Base-by-base conservation (phyloP, 2,888 invertebrate genomes). In the Lamellibrachia columna region DNA sequence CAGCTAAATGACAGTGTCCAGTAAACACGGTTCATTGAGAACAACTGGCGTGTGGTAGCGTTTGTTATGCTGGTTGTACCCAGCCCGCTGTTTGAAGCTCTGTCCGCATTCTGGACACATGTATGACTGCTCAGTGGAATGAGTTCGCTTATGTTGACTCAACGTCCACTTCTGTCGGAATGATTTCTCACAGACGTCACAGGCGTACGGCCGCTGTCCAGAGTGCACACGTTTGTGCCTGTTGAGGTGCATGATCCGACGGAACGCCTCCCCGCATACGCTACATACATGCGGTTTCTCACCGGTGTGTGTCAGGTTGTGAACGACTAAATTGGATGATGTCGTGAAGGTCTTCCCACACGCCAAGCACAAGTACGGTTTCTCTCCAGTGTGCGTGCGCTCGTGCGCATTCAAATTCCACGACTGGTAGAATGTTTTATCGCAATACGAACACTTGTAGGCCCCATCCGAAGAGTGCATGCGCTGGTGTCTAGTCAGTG, bases 81-180 rank as follows among this genome's bases (percentile, higher is more conserved):
- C 75, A 75, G 75, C 15, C 15, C 75, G 75, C 75, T 75, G 75
- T 75, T 75, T 75, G 75, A 75, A 75, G 75, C 75, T n/a, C 22
- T 75, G 75, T 75, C 75, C 75, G n/a, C 75, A 75, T 22, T 75
- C n/a, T 3, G 75, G n/a, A 75, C 75, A 75, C 75, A 75, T n/a
- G n/a, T 75, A 75, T n/a, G 75, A n/a, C 75, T 22, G 75, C 75
- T 75, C 22, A n/a, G 22, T 75, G 75, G 75, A 75, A 75, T 75
- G 75, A 75, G 75, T 75, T 11, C 75, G 75, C 75, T 75, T n/a
- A 6, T 75, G 75, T 75, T 75, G 75, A 75, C n/a, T 75, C 75
- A 75, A 6, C 75, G 75, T 75, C 75, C 75, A 75, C 75, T 75
- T 75, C 75, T 75, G 75, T 75, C 75, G 75, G 75, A 75, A 75